Percentiles rank a stretch among this genome's conserved stretches.
Conservation (phyloP, 2,797 vertebrate genomes). For the Anabas testudineus region DNA sequence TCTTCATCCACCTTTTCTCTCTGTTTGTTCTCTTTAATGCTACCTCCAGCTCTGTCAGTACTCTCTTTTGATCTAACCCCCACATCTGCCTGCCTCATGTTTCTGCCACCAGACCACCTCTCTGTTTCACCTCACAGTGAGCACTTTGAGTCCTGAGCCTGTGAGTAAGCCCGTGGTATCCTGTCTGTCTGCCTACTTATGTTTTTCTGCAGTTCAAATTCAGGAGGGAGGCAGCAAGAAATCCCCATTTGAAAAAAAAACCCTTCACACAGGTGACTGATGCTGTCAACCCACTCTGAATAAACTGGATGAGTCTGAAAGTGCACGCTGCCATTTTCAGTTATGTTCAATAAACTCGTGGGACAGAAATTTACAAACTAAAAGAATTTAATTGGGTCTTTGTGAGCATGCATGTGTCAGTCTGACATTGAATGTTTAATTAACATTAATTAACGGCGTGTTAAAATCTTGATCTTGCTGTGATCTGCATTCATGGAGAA, state of each 20-base stretch:
- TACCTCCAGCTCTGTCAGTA: slow-evolving; percentile 14
- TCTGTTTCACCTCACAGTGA: slow-evolving; percentile 47
- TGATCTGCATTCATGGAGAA: no score
- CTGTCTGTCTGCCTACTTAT: slow-evolving; percentile 47
- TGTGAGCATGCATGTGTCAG: not conserved
- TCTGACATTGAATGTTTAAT: no score
- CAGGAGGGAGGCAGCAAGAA: slow-evolving; percentile 40
- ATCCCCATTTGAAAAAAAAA: slow-evolving; percentile 20
- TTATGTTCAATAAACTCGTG: not conserved
- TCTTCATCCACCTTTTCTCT: not conserved
- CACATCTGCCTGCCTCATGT: not conserved
- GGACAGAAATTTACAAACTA: no score
- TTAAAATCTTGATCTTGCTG: no score
- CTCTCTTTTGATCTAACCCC: not conserved
- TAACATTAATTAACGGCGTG: no score
- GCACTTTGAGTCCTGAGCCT: slow-evolving; percentile 47
- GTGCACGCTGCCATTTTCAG: slow-evolving; percentile 35
- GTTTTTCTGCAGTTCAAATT: slow-evolving; percentile 49
- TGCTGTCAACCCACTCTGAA: slow-evolving; percentile 41
- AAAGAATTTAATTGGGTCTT: not conserved
- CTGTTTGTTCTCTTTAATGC: slow-evolving; percentile 22
- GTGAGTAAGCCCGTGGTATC: slow-evolving; percentile 36
- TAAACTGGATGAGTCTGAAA: slow-evolving; percentile 35
- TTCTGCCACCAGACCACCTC: slow-evolving; percentile 11
- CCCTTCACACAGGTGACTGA: slow-evolving; percentile 43